These are phyloP conservation scores for Trichopoda pennipes DNA, from an alignment of 2,888 invertebrate genomes.

Conservation along the genomic window DNA sequence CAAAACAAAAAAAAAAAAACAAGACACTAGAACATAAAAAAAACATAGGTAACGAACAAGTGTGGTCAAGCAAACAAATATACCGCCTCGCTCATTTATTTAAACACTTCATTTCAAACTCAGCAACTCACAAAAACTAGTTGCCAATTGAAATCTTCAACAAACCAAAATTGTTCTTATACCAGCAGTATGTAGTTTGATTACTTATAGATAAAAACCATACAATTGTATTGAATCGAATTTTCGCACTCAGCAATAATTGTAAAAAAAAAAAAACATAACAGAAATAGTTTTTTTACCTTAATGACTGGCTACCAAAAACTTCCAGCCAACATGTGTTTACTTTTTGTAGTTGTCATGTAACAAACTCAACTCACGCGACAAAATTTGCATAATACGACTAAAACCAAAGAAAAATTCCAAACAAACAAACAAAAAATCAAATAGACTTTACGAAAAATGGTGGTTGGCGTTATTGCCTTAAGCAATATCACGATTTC, in stretches of 20 bases:
- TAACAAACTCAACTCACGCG: slow-evolving; percentile 65
- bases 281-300: slow-evolving; percentile 14
- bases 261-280: too few relatives aligned
- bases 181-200: not conserved
- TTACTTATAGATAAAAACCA: slow-evolving; percentile 7
- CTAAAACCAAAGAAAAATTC: not conserved
- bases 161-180: slow-evolving; percentile 10
- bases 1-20: slow-evolving; percentile 16
- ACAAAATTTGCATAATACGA: slow-evolving; percentile 66
- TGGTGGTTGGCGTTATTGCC: too few relatives aligned
- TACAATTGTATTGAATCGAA: slow-evolving; percentile 51
- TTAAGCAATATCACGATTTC: too few relatives aligned
- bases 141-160: slow-evolving; percentile 52
- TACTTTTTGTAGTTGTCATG: slow-evolving; percentile 61
- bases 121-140: slow-evolving; percentile 29
- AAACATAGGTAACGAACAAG: slow-evolving; percentile 41
- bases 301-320: slow-evolving; percentile 43
- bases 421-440: not conserved
- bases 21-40: slow-evolving; percentile 36
- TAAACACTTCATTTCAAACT: slow-evolving; percentile 29
- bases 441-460: not conserved
- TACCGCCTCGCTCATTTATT: not conserved
- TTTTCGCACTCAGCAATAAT: slow-evolving; percentile 58
- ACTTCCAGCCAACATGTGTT: slow-evolving; percentile 59
- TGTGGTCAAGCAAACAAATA: slow-evolving; percentile 43